Percentiles rank a stretch among this genome's conserved stretches.
These are phyloP conservation scores for Cryptoleucopteryx plumbea DNA, from an alignment of 2,113 vertebrate genomes.

Conservation along the genomic window DNA sequence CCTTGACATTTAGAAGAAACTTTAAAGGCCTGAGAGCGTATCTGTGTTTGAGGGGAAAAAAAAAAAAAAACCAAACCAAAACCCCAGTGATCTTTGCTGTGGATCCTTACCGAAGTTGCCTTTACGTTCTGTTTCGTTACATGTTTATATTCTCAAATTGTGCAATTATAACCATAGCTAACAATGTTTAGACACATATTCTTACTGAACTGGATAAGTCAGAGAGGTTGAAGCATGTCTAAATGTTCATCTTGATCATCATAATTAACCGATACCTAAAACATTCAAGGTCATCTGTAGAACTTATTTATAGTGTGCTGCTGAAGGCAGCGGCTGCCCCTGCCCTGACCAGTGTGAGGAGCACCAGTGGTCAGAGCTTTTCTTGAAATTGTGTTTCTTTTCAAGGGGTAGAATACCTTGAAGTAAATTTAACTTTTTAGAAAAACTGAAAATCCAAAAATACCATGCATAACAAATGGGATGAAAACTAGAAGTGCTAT, in stretches of 20 bases:
- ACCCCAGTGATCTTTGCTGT: not conserved
- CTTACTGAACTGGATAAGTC: not conserved
- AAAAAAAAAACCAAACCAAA: too few relatives aligned
- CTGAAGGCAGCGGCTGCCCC: rapidly evolving
- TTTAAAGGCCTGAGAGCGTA: not conserved
- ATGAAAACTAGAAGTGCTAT: not conserved
- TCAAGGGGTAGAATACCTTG: not conserved
- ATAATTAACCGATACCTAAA: not conserved
- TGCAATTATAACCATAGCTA: not conserved
- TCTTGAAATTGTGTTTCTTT: not conserved
- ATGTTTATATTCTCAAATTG: not conserved
- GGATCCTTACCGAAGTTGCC: not conserved
- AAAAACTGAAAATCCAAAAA: not conserved
- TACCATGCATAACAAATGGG: rapidly evolving
- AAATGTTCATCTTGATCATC: not conserved
- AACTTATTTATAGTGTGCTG: rapidly evolving
- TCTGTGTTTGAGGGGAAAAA: not conserved
- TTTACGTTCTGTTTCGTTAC: not conserved
- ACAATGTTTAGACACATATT: not conserved
- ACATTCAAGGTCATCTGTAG: not conserved
- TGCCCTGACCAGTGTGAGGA: rapidly evolving
- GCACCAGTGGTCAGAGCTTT: rapidly evolving
- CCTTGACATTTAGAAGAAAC: not conserved
- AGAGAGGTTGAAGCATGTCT: not conserved
- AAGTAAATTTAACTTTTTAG: not conserved